phyloP scores from a whole-genome alignment of 2,888 invertebrate species.

The Asteroscopus sphinx region DNA sequence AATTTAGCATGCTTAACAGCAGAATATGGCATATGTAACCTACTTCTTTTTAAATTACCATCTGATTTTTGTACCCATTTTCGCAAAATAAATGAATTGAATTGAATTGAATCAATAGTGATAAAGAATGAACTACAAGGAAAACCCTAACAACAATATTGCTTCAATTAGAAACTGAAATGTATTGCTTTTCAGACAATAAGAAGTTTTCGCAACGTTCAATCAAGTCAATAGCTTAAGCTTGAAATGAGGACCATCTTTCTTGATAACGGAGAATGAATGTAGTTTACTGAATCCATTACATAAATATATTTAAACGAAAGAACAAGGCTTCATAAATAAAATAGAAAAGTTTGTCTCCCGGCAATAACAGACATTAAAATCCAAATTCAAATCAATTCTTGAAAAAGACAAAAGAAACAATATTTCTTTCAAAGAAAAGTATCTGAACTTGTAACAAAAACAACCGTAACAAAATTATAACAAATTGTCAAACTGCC shows the following conservation, averaged over 20 bases:
- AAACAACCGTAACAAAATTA: conserved; percentile 33
- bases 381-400: not conserved
- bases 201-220: conserved; percentile 6
- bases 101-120: no score
- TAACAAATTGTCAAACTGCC: conserved; percentile 40
- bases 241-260: not conserved
- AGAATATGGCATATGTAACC: no score
- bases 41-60: no score
- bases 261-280: not conserved
- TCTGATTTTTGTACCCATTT: no score
- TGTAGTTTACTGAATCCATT: not conserved
- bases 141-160: not conserved
- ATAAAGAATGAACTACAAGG: no score
- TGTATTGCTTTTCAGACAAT: conserved; percentile 11
- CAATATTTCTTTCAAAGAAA: conserved; percentile 14
- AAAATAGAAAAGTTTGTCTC: not conserved
- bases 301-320: not conserved
- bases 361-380: not conserved
- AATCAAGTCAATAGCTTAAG: conserved; percentile 18
- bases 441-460: conserved; percentile 13
- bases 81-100: no score
- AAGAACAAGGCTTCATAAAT: not conserved
- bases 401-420: conserved; percentile 1
- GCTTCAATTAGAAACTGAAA: conserved; percentile 5
- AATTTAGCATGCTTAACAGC: no score